Evolutionary conservation across 2,888 invertebrate genomes (phyloP).

Genomic region (Sarcophaga carnaria): DNA sequence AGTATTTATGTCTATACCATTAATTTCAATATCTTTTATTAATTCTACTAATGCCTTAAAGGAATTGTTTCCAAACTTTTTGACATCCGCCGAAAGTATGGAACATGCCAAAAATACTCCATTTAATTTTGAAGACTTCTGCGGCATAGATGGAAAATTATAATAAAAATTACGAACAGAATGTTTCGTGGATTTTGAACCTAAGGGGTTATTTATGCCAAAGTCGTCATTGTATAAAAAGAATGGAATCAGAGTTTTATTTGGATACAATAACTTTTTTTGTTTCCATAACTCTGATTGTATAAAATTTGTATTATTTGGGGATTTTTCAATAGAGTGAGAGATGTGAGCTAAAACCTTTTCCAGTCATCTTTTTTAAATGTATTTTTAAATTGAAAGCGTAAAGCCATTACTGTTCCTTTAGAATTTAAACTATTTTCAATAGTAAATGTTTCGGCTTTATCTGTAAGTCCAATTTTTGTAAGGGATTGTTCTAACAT

Average conservation of each 20-base stretch:
- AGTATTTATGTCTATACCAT: too few species aligned
- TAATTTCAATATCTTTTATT: not conserved
- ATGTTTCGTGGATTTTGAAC: slow-evolving; percentile 20
- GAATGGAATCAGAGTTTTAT: slow-evolving; percentile 39
- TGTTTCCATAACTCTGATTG: slow-evolving; percentile 45
- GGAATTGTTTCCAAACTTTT: not conserved
- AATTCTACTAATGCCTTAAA: not conserved
- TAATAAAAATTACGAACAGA: slow-evolving; percentile 32
- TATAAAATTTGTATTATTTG: not conserved
- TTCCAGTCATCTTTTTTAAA: too few species aligned
- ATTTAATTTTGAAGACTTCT: not conserved
- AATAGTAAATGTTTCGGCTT: too few species aligned
- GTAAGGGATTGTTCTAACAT: too few species aligned
- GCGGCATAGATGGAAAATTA: slow-evolving; percentile 7
- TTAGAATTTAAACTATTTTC: too few species aligned
- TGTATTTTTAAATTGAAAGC: too few species aligned
- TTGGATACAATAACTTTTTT: slow-evolving; percentile 17
- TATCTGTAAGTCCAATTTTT: too few species aligned
- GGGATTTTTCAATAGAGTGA: too few species aligned
- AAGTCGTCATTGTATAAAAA: slow-evolving; percentile 57
- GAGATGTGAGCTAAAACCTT: too few species aligned
- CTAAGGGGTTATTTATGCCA: slow-evolving; percentile 53
- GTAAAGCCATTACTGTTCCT: too few species aligned
- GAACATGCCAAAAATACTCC: slow-evolving; percentile 10
- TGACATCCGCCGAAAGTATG: not conserved